Evolutionary conservation across 2,113 vertebrate genomes (phyloP).

Genomic region (Amia ocellicauda): DNA sequence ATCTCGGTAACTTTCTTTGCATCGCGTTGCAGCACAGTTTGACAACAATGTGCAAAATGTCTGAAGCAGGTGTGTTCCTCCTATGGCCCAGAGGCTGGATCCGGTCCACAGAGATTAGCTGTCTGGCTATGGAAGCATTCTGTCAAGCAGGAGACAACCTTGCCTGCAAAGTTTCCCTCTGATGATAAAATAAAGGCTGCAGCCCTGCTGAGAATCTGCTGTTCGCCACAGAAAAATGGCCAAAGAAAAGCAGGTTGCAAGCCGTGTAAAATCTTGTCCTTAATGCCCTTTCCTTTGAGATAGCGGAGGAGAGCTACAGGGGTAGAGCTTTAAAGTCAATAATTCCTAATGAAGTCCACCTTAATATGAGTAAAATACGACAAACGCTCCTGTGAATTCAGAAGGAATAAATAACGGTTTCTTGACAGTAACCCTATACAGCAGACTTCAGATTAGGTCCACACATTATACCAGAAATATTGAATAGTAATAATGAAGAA

Average conservation of each 20-base stretch:
- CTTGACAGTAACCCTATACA: too few relatives aligned
- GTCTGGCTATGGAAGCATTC: constrained; percentile 10
- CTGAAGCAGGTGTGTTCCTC: background rate
- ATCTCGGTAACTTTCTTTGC: background rate
- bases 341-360: too few relatives aligned
- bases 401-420: too few relatives aligned
- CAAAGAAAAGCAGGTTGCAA: background rate
- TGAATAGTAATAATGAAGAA: too few relatives aligned
- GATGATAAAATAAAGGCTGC: background rate
- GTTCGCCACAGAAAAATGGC: background rate
- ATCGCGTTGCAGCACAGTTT: background rate
- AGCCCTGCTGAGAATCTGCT: background rate
- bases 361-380: too few relatives aligned
- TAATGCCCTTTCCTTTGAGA: too few relatives aligned
- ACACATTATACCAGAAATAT: too few relatives aligned
- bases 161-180: background rate
- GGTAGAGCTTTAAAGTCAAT: too few relatives aligned
- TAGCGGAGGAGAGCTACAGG: too few relatives aligned
- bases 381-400: too few relatives aligned
- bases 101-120: constrained; percentile 1
- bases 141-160: background rate
- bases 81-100: constrained; percentile 2
- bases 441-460: too few relatives aligned
- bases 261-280: too few relatives aligned
- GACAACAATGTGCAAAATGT: background rate